Conservation (phyloP, 2,888 invertebrate species). For the Aromia moschata region DNA sequence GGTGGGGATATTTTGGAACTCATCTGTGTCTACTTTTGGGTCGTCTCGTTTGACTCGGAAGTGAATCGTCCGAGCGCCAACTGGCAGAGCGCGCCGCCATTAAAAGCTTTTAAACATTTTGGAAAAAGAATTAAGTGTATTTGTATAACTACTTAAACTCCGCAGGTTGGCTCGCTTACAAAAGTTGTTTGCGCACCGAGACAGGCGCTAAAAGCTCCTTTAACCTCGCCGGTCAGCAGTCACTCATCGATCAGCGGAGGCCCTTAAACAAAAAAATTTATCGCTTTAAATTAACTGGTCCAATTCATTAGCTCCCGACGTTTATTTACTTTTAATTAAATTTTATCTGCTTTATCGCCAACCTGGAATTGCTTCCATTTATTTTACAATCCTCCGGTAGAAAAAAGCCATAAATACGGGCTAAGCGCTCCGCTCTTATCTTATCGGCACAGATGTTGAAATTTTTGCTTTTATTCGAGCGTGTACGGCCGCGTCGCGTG, state of each 20-base stretch:
- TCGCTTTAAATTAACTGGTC: conserved; percentile 52
- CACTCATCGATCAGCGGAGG: conserved; percentile 22
- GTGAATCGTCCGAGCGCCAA: conserved; percentile 15
- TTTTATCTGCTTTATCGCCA: conserved; percentile 52
- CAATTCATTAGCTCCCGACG: conserved; percentile 52
- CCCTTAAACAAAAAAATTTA: conserved; percentile 38
- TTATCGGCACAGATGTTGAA: conserved; percentile 43
- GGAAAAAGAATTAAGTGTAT: conserved; percentile 53
- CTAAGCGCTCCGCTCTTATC: conserved; percentile 41
- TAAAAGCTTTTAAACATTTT: conserved; percentile 54
- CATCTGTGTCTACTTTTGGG: too few relatives aligned
- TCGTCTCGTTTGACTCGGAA: too few relatives aligned
- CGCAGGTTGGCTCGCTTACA: conserved; percentile 51
- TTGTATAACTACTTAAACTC: conserved; percentile 54
- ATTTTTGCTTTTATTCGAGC: conserved; percentile 27
- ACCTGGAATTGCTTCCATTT: conserved; percentile 48
- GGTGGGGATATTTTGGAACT: too few relatives aligned
- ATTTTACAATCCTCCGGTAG: conserved; percentile 43
- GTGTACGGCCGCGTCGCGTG: conserved; percentile 26
- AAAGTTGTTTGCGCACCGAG: conserved; percentile 54
- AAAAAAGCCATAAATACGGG: conserved; percentile 46
- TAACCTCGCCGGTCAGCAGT: conserved; percentile 33
- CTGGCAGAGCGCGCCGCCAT: conserved; percentile 38
- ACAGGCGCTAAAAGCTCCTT: conserved; percentile 54
- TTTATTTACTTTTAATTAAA: conserved; percentile 57